phyloP scores from a whole-genome alignment of 2,888 invertebrate genomes.

The Hirtodrosophila histrioides region DNA sequence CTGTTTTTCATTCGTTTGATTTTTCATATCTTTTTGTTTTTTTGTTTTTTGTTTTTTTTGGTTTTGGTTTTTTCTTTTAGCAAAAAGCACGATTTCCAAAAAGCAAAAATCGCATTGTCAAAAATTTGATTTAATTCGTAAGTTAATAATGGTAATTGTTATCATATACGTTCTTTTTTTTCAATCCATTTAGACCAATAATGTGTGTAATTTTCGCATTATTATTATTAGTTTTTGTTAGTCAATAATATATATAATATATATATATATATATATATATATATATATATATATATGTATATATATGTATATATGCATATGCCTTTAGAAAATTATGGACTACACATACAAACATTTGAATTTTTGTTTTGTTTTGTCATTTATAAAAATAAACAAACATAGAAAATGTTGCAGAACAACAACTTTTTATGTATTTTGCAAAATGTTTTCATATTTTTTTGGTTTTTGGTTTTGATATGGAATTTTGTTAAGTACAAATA shows the following conservation, averaged over 20 bases:
- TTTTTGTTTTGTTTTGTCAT: slow-evolving; percentile 24
- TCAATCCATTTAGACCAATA: slow-evolving; percentile 55
- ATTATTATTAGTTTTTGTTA: slow-evolving; percentile 27
- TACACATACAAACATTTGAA: slow-evolving; percentile 71
- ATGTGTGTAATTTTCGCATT: slow-evolving; percentile 34
- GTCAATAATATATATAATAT: slow-evolving; percentile 12
- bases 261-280: slow-evolving; percentile 16
- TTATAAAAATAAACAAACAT: slow-evolving; percentile 73
- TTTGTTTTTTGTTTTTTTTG: slow-evolving; percentile 19
- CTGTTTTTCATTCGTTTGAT: slow-evolving; percentile 3
- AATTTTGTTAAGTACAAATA: slow-evolving; percentile 61
- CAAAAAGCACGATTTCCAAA: slow-evolving; percentile 80
- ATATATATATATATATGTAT: slow-evolving; percentile 43
- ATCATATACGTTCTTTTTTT: slow-evolving; percentile 28
- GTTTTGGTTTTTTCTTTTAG: slow-evolving; percentile 58
- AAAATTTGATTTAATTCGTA: slow-evolving; percentile 73
- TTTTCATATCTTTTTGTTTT: not conserved
- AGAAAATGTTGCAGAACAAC: slow-evolving; percentile 57
- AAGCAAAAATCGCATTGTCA: slow-evolving; percentile 78
- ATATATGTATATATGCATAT: slow-evolving; percentile 43
- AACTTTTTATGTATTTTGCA: slow-evolving; percentile 48
- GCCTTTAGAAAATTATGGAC: slow-evolving; percentile 74
- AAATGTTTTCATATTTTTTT: slow-evolving; percentile 23
- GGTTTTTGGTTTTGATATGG: slow-evolving; percentile 57
- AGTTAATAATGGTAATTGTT: slow-evolving; percentile 66